Percentiles rank a stretch among this genome's conserved stretches.
Conservation (phyloP, 2,113 vertebrate species). For the Ictalurus furcatus region DNA sequence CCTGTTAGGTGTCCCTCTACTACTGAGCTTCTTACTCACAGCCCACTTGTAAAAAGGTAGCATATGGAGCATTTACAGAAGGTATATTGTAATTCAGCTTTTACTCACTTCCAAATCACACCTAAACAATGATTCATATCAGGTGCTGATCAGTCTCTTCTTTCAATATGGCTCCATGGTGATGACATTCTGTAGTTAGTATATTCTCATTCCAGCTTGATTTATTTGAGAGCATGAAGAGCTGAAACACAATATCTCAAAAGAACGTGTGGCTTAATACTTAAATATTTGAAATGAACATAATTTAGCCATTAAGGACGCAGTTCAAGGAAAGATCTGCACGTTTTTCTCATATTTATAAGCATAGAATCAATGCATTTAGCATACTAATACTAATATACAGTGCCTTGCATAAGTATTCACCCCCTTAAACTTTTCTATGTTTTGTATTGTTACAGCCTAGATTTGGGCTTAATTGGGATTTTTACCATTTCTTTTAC, state of each 20-base stretch:
- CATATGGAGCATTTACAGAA: background rate
- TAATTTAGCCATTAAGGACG: background rate
- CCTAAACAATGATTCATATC: constrained; percentile 31
- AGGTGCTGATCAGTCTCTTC: constrained; percentile 16
- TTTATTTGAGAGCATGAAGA: background rate
- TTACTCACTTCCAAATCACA: constrained; percentile 5
- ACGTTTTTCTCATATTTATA: background rate
- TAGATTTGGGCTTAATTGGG: background rate
- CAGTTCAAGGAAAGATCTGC: background rate
- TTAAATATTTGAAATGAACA: background rate
- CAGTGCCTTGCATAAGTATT: background rate
- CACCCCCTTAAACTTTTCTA: background rate
- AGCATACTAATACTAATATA: background rate
- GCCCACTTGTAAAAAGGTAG: background rate
- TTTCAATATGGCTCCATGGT: constrained; percentile 17
- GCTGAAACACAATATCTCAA: background rate
- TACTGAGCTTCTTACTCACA: background rate
- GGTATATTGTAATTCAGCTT: background rate
- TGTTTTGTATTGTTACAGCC: background rate
- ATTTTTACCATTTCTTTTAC: background rate
- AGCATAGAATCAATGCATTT: background rate
- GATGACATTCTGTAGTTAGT: background rate
- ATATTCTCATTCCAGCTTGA: background rate
- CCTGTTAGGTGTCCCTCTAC: constrained; percentile 19
- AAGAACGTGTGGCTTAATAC: background rate